Evolutionary conservation across 2,797 vertebrate species (phyloP), one percentile per base, ranked within the genome.

Genomic region (Sorex maritimensis): DNA sequence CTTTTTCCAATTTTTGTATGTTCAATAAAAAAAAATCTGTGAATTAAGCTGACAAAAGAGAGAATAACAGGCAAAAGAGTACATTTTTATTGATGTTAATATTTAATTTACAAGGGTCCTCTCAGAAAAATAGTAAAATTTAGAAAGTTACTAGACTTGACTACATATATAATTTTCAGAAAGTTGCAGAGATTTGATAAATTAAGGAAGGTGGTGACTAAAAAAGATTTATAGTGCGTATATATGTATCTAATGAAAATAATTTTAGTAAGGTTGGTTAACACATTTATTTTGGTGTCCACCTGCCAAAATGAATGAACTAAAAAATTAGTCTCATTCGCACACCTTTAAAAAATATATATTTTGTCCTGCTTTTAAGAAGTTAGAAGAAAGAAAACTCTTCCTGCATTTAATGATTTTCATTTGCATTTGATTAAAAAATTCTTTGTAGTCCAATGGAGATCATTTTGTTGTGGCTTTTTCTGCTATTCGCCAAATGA

Each of bases 381-480:
- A 13, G 17, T 46, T 44, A 3, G 44, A 85, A 15, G 30, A 21
- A 9, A 38, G 46, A 93, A 15, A 75, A 68, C 1, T 67, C 61
- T 84, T 72, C n/a, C 34, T 69, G 21, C 49, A 38, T 44, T 13
- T 69, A 10, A 63, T 93, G 58, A 80, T 91, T 87, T 63, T 89
- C 46, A 86, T 2, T 83, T 92, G 26, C 28, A 9, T 74, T 79
- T 30, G 41, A 23, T 41, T 86, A 55, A 83, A 77, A 93, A 91
- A 72, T 75, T 88, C 88, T 49, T 46, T 86, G 19, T 46, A 83
- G 68, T 38, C 4, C 4, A 75, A 88, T 88, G 7, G 17, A 49
- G n/a, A 55, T 73, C 65, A 19, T 77, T 84, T 79, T n/a, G 19
- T 19, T 49, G 9, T 58, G 19, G 13, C 4, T n/a, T 61, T 55